phyloP scores from a whole-genome alignment of 2,113 vertebrate genomes.

The Actenoides lindsayi region DNA sequence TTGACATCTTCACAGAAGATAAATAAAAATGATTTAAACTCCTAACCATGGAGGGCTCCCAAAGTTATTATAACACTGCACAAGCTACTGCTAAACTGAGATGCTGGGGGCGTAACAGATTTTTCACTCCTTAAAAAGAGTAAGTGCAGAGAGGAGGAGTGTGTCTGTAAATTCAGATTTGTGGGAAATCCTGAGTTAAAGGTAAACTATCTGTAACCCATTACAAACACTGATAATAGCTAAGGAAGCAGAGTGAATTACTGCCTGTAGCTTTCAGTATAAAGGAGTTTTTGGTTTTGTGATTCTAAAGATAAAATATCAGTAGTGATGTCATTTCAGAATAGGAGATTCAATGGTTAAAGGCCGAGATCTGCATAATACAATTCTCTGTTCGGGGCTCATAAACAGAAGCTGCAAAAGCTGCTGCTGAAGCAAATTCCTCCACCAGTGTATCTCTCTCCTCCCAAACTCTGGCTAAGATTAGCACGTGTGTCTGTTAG shows the following conservation, averaged over 20 bases:
- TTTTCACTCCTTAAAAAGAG: slow-evolving; percentile 43
- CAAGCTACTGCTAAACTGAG: slow-evolving; percentile 49
- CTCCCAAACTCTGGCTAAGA: slow-evolving; percentile 58
- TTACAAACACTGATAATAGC: background rate
- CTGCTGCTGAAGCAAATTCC: slow-evolving; percentile 64
- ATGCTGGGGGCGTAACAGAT: slow-evolving; percentile 49
- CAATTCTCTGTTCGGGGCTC: slow-evolving; percentile 45
- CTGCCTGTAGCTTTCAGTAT: background rate
- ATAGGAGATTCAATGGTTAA: background rate
- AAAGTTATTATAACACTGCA: slow-evolving; percentile 5
- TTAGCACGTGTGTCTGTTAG: slow-evolving; percentile 51
- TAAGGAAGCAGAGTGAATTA: background rate
- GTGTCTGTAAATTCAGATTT: background rate
- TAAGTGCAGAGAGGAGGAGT: slow-evolving; percentile 24
- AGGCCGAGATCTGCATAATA: background rate
- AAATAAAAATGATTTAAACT: slow-evolving; percentile 22
- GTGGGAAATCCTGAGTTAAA: slow-evolving; percentile 49
- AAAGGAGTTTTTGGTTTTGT: background rate
- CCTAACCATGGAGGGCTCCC: background rate
- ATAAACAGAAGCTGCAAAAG: slow-evolving; percentile 38
- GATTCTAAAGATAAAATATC: background rate
- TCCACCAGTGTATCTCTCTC: slow-evolving; percentile 15
- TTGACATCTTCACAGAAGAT: background rate
- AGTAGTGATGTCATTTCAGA: background rate
- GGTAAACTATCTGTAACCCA: background rate